Conservation (phyloP, 2,797 vertebrate species). For the Pantherophis vulpinus region DNA sequence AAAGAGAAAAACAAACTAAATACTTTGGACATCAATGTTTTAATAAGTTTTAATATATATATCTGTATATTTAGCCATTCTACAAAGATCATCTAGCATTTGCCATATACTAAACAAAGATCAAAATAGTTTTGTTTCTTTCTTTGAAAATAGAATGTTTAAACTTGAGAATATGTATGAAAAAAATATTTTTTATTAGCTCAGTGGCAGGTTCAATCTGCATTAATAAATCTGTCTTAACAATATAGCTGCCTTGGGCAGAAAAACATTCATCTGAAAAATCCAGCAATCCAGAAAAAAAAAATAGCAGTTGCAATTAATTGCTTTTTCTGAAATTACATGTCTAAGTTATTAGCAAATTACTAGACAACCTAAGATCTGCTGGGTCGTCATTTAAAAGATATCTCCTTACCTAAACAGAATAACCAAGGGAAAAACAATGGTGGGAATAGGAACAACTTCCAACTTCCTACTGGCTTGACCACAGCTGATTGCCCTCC, state of each 20-base stretch:
- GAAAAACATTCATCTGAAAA: background rate
- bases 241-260: background rate
- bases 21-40: background rate
- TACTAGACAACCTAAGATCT: background rate
- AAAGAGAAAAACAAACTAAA: background rate
- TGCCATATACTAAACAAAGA: background rate
- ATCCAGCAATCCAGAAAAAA: background rate
- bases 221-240: background rate
- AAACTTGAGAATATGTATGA: background rate
- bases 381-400: background rate
- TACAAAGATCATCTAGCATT: background rate
- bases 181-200: background rate
- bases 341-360: background rate
- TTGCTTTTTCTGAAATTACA: rapidly evolving
- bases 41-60: background rate
- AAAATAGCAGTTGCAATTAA: background rate
- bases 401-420: too few relatives aligned
- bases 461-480: too few relatives aligned
- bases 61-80: background rate
- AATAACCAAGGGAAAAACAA: too few relatives aligned
- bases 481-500: too few relatives aligned
- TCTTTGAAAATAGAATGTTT: background rate
- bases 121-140: background rate
- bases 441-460: too few relatives aligned
- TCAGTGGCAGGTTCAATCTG: background rate